phyloP scores from a whole-genome alignment of 2,888 invertebrate species.

The Temnothorax ravouxi region DNA sequence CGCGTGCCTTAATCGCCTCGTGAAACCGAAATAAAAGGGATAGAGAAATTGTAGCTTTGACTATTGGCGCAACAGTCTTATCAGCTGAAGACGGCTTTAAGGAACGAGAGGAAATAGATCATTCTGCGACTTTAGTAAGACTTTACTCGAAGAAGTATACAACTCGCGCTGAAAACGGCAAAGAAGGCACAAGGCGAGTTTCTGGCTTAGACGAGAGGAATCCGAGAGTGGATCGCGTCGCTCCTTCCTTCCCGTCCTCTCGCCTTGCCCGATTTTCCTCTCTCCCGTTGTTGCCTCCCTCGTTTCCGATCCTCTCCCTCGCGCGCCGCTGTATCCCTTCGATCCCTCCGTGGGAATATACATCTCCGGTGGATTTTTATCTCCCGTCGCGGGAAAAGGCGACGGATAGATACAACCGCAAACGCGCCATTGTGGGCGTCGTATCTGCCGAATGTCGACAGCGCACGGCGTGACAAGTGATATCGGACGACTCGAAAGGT shows the following conservation, averaged over 20 bases:
- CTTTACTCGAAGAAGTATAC: slow-evolving; percentile 50
- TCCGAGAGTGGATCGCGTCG: slow-evolving; percentile 58
- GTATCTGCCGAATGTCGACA: slow-evolving; percentile 37
- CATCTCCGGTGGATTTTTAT: slow-evolving; percentile 58
- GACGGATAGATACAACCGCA: slow-evolving; percentile 45
- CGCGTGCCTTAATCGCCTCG: background rate
- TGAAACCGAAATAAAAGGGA: background rate
- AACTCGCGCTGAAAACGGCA: slow-evolving; percentile 59
- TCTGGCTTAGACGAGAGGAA: slow-evolving; percentile 55
- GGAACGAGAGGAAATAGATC: slow-evolving; percentile 78
- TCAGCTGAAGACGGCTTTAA: slow-evolving; percentile 47
- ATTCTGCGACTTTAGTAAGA: slow-evolving; percentile 68
- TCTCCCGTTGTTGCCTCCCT: slow-evolving; percentile 24
- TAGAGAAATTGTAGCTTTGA: background rate
- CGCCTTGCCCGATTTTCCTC: slow-evolving; percentile 8
- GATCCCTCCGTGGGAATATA: slow-evolving; percentile 17
- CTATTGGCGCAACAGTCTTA: background rate
- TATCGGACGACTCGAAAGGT: slow-evolving; percentile 8
- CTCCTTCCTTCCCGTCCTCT: slow-evolving; percentile 17
- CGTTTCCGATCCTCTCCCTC: slow-evolving; percentile 38
- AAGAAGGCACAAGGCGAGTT: slow-evolving; percentile 58
- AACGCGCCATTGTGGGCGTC: slow-evolving; percentile 31
- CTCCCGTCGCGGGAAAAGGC: slow-evolving; percentile 47
- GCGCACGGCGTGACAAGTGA: slow-evolving; percentile 33
- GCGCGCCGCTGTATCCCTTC: slow-evolving; percentile 17